Evolutionary conservation across 2,113 vertebrate species (phyloP), one percentile per base, ranked within the genome.

Genomic region (Lamprotornis superbus): DNA sequence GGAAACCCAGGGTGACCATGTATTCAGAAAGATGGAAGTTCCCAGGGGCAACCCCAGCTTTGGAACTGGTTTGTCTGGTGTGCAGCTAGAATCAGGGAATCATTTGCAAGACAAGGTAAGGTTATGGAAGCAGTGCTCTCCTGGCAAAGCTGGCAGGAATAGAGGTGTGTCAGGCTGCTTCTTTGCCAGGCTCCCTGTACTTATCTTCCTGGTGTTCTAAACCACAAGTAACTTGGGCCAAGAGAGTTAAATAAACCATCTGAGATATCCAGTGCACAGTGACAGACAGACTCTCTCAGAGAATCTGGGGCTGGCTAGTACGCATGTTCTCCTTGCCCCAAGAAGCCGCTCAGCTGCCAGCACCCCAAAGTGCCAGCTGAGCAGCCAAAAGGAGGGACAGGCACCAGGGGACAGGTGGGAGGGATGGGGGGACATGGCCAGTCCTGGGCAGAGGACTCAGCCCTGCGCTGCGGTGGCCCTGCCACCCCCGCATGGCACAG

Each of bases 341-440:
- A 33, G 56, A 84, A 85, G 33, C 23, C 52, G 10, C 53, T 49
- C 11, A n/a, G 57, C 10, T 42, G 49, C n/a, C 37, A 76, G 49
- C 44, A 80, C 35, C 27, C 49, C n/a, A 35, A 33, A 37, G n/a
- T 63, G 39, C 12, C 65, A 87, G 28, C 28, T 33, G 57, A 89
- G 74, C 50, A 79, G 83, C 25, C 61, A 82, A n/a, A 61, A 35
- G 37, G 44, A 74, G 42, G 57, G 39, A 63, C 21, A 13, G 12
- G 39, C 5, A 28, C 12, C 16, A 20, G 1, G 30, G 71, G 25
- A 55, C 0, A 1, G 27, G 59, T 0, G 0, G 59, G 64, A 78
- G n/a, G 37, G 11, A 37, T 18, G 15, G 27, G 17, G 11, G 31
- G 12, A 7, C 40, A 49, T 3, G 8, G 69, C 1, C 5, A 82